Evolutionary conservation across 1,140 invertebrate genomes (phyloP).

Genomic region (Apocrypta bakeri): DNA sequence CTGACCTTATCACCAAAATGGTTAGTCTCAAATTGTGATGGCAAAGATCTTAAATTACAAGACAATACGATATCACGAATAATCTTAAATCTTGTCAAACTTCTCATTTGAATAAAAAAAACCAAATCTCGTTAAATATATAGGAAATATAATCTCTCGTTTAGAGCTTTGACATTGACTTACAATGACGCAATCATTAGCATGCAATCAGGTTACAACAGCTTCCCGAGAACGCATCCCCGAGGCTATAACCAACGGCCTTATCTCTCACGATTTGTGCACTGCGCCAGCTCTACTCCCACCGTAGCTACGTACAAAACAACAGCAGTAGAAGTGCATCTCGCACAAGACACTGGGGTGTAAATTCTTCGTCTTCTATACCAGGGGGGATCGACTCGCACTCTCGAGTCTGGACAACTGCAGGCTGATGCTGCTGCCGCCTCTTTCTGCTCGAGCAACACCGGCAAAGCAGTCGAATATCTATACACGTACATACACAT

Average conservation of each 20-base stretch:
- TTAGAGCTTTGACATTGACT: no score
- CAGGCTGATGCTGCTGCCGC: slow-evolving; percentile 42
- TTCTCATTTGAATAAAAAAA: no score
- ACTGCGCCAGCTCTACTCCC: background rate
- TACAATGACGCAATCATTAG: slow-evolving; percentile 39
- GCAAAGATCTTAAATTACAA: no score
- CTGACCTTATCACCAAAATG: no score
- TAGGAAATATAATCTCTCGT: no score
- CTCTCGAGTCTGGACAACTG: slow-evolving; percentile 20
- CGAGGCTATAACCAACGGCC: background rate
- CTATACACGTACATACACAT: background rate
- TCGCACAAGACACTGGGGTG: slow-evolving; percentile 35
- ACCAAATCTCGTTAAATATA: no score
- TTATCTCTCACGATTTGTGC: background rate
- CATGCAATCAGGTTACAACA: background rate
- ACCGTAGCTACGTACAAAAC: background rate
- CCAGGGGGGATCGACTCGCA: slow-evolving; percentile 39
- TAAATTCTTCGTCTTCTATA: slow-evolving; percentile 49
- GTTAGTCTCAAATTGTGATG: no score
- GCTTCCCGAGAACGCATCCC: background rate
- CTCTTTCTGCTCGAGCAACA: background rate
- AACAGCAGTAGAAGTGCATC: background rate
- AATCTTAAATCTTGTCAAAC: no score
- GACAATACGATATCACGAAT: no score
- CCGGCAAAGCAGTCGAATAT: background rate